Evolutionary conservation across 2,888 invertebrate species (phyloP), one percentile per base, ranked within the genome.

Genomic region (Monoplex corrugatus): DNA sequence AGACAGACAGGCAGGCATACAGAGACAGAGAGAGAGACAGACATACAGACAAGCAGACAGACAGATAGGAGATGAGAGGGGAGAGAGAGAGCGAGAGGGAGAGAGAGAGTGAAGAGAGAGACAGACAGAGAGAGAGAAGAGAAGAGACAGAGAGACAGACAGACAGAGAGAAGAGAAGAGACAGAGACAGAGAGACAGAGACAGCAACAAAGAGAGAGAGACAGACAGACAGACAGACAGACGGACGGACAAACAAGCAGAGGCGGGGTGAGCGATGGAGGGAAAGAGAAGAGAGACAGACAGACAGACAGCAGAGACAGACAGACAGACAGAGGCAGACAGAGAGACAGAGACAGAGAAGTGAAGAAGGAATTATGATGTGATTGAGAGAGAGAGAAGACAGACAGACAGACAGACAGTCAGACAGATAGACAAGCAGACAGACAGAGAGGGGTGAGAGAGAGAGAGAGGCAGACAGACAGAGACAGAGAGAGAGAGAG

Each of bases 61-160:
- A 35, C 35, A 75, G 38, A 35, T 8, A 35, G 38, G 28, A 28
- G 35, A 35, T 10, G 8, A 13, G 28, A 8, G 10, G 44, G 28
- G 19, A 40, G 44, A 83, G 44, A 23, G 2, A 10, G 43, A 16
- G 32, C 2, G 44, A 43, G 83, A 83, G 83, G 32, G 44, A 43
- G 83, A 83, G 83, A 43, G 44, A 43, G 44, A 83, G 83, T 43
- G 83, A 83, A 44, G 43, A 44, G 43, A 83, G 83, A 83, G 83
- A 83, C 16, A 43, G 44, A 83, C 43, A 83, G 44, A 43, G 44
- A 83, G 83, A 43, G 44, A 43, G 83, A 83, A 44, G n/a, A n/a
- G n/a, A n/a, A n/a, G n/a, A n/a, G n/a, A n/a, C n/a, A n/a, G n/a
- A n/a, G n/a, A n/a, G n/a, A n/a, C n/a, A n/a, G n/a, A n/a, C n/a